Percentiles rank a stretch among this genome's conserved stretches.
Evolutionary conservation across 2,888 invertebrate genomes (phyloP).

Genomic region (Rhodophaea formosa): DNA sequence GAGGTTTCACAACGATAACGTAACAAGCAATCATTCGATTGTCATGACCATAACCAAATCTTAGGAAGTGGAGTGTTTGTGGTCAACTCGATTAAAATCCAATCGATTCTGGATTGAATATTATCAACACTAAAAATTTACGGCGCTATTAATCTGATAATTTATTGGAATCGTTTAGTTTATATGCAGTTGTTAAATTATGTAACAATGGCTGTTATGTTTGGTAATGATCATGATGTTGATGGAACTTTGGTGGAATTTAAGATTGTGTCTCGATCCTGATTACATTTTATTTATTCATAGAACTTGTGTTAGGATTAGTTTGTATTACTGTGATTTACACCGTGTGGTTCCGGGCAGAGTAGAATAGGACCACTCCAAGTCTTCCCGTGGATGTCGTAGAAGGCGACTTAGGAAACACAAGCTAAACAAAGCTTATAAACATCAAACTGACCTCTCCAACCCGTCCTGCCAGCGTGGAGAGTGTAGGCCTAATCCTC

Average conservation of each 20-base stretch:
- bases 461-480: too few species aligned
- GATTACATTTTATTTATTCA: not conserved
- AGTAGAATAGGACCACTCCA: too few species aligned
- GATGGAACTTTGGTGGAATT: conserved; percentile 16
- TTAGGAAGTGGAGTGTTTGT: conserved; percentile 1
- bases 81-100: not conserved
- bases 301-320: too few species aligned
- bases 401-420: too few species aligned
- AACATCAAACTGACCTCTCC: too few species aligned
- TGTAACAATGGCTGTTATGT: not conserved
- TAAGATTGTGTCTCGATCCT: not conserved
- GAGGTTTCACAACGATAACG: conserved; percentile 19
- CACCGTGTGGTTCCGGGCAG: too few species aligned
- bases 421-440: too few species aligned
- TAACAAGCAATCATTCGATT: not conserved
- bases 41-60: not conserved
- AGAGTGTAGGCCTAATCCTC: too few species aligned
- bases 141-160: not conserved
- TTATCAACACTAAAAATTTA: not conserved
- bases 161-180: not conserved
- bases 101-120: not conserved
- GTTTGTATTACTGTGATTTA: too few species aligned
- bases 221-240: conserved; percentile 19
- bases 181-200: not conserved
- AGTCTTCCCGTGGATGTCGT: too few species aligned